A percentile compares a stretch with the other conserved stretches of the same genome.
Evolutionary conservation across 2,113 vertebrate species (phyloP).

Genomic region (Clarias batrachus): DNA sequence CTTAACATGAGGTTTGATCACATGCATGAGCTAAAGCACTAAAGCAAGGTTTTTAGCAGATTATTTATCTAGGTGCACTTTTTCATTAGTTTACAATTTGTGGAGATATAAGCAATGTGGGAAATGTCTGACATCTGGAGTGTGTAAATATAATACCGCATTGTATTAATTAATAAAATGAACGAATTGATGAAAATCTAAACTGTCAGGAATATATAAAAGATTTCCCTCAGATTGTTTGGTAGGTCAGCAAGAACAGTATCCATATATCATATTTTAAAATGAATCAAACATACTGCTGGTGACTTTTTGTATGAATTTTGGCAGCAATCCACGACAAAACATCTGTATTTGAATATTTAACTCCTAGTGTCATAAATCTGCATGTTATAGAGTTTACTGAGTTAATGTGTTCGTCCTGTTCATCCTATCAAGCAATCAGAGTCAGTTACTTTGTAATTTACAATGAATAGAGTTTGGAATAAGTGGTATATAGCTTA

Average conservation of each 20-base stretch:
- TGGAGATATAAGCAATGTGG: neutral
- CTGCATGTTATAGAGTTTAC: conserved; percentile 13
- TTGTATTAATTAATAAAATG: neutral
- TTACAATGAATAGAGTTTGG: neutral
- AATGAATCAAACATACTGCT: neutral
- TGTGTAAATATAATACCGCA: neutral
- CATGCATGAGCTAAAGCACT: neutral
- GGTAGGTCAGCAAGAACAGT: neutral
- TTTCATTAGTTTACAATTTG: neutral
- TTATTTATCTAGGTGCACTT: neutral
- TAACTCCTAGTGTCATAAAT: neutral
- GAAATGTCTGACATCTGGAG: neutral
- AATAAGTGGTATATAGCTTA: neutral
- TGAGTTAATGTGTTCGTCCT: neutral
- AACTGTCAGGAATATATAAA: neutral
- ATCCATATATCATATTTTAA: neutral
- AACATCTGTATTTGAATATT: neutral
- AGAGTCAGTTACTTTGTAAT: neutral
- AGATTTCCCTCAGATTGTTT: neutral
- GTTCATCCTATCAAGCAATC: neutral
- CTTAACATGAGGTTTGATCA: neutral
- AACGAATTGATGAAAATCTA: no score
- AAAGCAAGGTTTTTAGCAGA: neutral
- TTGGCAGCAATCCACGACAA: no score
- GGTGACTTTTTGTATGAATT: neutral